These are phyloP conservation scores for Limonius californicus DNA, from an alignment of 1,140 invertebrate species.

Conservation along the genomic window DNA sequence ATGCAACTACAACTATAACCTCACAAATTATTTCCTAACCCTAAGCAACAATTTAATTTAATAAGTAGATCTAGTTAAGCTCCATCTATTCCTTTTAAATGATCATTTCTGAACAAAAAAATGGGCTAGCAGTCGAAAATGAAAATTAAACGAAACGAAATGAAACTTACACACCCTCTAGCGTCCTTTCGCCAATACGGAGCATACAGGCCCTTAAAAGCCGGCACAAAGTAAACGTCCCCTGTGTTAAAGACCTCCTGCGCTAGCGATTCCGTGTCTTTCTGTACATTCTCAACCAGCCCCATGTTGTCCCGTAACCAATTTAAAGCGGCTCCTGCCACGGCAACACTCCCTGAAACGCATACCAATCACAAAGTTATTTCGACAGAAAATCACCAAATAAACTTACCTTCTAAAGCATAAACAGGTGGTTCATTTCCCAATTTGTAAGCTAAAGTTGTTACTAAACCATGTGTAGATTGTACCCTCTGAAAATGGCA, in stretches of 20 bases:
- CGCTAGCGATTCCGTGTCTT: conserved; percentile 74
- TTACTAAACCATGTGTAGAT: conserved; percentile 86
- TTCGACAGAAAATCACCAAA: no score
- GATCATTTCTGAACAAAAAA: no score
- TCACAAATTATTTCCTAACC: no score
- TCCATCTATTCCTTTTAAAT: no score
- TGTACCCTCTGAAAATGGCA: conserved; percentile 68
- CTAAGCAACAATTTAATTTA: no score
- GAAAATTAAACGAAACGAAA: not conserved
- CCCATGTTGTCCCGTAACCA: conserved; percentile 88
- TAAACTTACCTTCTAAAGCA: conserved; percentile 75
- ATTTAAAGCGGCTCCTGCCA: conserved; percentile 84
- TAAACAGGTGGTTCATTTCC: conserved; percentile 77
- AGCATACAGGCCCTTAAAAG: conserved; percentile 92
- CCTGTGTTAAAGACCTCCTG: conserved; percentile 70
- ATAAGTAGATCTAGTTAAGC: no score
- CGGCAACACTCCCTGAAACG: conserved; percentile 80
- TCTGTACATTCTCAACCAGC: conserved; percentile 63
- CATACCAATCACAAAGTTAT: not conserved
- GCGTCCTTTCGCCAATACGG: conserved; percentile 95
- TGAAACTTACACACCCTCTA: conserved; percentile 62
- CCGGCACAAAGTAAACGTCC: conserved; percentile 93
- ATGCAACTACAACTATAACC: no score
- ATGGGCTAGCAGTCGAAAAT: no score
- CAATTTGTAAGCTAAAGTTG: conserved; percentile 92